Evolutionary conservation across 2,888 invertebrate species (phyloP), one percentile per base, ranked within the genome.

Genomic region (Cosmopolites sordidus): DNA sequence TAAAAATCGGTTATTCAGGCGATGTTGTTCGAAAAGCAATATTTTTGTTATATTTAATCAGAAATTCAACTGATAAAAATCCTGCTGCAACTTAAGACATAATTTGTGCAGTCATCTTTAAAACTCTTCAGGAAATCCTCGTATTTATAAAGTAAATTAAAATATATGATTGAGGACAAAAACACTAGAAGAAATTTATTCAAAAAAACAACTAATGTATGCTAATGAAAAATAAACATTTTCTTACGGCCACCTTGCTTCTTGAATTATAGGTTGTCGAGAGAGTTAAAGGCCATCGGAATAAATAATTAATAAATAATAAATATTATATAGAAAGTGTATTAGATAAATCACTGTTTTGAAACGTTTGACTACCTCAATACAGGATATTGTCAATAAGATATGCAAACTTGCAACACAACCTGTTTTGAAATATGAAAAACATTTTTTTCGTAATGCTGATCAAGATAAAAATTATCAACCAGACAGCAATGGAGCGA

Each of bases 321-420:
- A 33, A 33, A 33, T 33, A 33, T 33, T 33, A 12, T 33, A 33
- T 33, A 33, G 33, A 33, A 33, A 33, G 33, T 33, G 12, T 33
- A 11, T 9, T 33, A 33, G 33, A 33, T 33, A 33, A 33, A 33
- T 33, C 33, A 33, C 33, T 33, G 33, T 33, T 33, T 33, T 5
- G 33, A 33, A 33, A 33, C 33, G 22, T 5, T 5, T 8, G 8
- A 4, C 33, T 33, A 33, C 33, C 33, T 12, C 33, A 33, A 11
- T 33, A 33, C 33, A 33, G 33, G 33, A 33, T 33, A 33, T 33
- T 33, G 33, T 33, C 33, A 33, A 33, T 33, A 33, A 33, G 33
- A 33, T 33, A 33, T 33, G 33, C 33, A 33, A 11, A 33, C 8
- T 33, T 33, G 33, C 33, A 33, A 33, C 33, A 33, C 33, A n/a